Percentiles rank a stretch among this genome's conserved stretches.
Evolutionary conservation across 2,888 invertebrate genomes (phyloP).

Genomic region (Marasmarcha lunaedactyla): DNA sequence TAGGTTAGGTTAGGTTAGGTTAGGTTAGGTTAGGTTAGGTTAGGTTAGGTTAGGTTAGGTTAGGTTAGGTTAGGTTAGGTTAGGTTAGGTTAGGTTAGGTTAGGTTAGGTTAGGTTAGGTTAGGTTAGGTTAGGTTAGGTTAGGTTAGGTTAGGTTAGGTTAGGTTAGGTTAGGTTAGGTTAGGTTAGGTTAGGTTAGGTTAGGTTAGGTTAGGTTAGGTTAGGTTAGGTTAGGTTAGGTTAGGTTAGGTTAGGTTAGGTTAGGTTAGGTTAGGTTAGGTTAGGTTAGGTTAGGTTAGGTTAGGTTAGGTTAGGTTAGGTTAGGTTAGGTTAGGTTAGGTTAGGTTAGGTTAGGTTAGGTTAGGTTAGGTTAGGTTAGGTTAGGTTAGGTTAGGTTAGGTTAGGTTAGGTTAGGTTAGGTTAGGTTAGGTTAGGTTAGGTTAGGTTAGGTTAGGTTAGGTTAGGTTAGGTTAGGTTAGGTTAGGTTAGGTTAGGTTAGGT

Average conservation of each 20-base stretch:
- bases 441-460: constrained; percentile 8
- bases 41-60: constrained; percentile 9
- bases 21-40: constrained; percentile 15
- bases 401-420: constrained; percentile 12
- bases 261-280: constrained; percentile 21
- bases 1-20: constrained; percentile 17
- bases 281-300: constrained; percentile 17
- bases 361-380: constrained; percentile 15
- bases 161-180: constrained; percentile 14
- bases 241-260: constrained; percentile 23
- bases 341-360: constrained; percentile 16
- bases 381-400: constrained; percentile 9
- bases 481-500: constrained; percentile 14
- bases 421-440: constrained; percentile 9
- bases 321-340: constrained; percentile 15
- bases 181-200: constrained; percentile 14
- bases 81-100: constrained; percentile 12
- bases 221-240: constrained; percentile 16
- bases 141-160: constrained; percentile 15
- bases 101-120: constrained; percentile 16
- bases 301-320: constrained; percentile 17
- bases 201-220: constrained; percentile 15
- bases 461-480: constrained; percentile 8
- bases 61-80: constrained; percentile 10
- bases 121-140: constrained; percentile 15